Evolutionary conservation across 2,888 invertebrate genomes (phyloP).

Genomic region (Dasysyrphus tricinctus): DNA sequence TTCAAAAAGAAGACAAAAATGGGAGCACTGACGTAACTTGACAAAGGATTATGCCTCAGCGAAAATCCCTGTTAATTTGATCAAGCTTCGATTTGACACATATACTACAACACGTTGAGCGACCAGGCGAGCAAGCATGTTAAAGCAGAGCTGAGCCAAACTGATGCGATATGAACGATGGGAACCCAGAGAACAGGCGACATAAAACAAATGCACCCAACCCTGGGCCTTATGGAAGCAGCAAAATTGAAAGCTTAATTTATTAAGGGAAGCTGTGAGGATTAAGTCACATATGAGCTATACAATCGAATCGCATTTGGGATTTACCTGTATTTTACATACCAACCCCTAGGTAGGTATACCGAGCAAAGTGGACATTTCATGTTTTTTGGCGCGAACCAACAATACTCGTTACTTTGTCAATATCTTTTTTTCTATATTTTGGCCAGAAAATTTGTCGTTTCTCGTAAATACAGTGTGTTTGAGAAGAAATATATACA

Average conservation of each 20-base stretch:
- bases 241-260: conserved; percentile 72
- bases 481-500: background rate
- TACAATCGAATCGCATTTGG: conserved; percentile 54
- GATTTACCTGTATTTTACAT: conserved; percentile 36
- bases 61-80: conserved; percentile 74
- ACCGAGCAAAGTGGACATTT: background rate
- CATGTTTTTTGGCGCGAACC: conserved; percentile 7
- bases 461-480: conserved; percentile 14
- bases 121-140: background rate
- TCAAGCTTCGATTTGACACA: conserved; percentile 74
- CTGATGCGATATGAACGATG: conserved; percentile 27
- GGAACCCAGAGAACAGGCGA: background rate
- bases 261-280: conserved; percentile 66
- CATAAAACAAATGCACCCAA: background rate
- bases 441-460: background rate
- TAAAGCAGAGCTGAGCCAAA: background rate
- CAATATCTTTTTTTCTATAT: background rate
- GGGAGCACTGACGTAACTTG: conserved; percentile 40
- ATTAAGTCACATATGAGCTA: conserved; percentile 51
- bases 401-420: conserved; percentile 25
- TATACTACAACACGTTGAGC: conserved; percentile 40
- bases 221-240: background rate
- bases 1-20: background rate
- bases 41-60: conserved; percentile 73
- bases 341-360: background rate